Evolutionary conservation across 2,888 invertebrate species (phyloP).

Genomic region (Xanthorhoe designata): DNA sequence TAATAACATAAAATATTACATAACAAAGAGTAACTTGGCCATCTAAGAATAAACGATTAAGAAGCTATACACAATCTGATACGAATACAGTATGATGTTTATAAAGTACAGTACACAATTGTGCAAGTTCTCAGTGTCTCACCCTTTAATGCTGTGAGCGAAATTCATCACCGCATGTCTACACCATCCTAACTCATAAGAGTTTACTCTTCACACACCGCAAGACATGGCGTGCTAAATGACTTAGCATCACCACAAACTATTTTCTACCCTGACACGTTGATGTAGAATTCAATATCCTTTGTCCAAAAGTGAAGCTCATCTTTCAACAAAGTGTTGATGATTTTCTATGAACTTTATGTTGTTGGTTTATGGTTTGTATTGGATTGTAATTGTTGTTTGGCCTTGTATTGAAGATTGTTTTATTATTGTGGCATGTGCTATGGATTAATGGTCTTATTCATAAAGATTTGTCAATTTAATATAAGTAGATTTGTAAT

Average conservation of each 20-base stretch:
- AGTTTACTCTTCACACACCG: slow-evolving; percentile 41
- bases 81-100: too few species aligned
- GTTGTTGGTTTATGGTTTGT: slow-evolving; percentile 19
- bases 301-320: not conserved
- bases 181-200: slow-evolving; percentile 36
- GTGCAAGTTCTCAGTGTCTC: too few species aligned
- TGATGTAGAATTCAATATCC: slow-evolving; percentile 23
- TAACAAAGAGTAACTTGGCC: too few species aligned
- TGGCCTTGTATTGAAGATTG: slow-evolving; percentile 32
- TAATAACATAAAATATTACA: too few species aligned
- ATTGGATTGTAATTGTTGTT: slow-evolving; percentile 10
- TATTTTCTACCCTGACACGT: slow-evolving; percentile 13
- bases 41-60: too few species aligned
- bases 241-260: slow-evolving; percentile 27
- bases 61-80: too few species aligned
- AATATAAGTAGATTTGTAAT: too few species aligned
- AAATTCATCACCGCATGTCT: slow-evolving; percentile 36
- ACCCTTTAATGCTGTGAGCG: slow-evolving; percentile 27
- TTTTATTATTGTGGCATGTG: slow-evolving; percentile 41
- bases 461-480: too few species aligned
- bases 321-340: slow-evolving; percentile 14
- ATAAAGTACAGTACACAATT: not conserved
- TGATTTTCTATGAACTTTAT: slow-evolving; percentile 12
- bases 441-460: slow-evolving; percentile 26
- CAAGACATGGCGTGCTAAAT: slow-evolving; percentile 41